These are phyloP conservation scores for Hipparchia semele DNA, from an alignment of 2,888 invertebrate species.

Conservation along the genomic window DNA sequence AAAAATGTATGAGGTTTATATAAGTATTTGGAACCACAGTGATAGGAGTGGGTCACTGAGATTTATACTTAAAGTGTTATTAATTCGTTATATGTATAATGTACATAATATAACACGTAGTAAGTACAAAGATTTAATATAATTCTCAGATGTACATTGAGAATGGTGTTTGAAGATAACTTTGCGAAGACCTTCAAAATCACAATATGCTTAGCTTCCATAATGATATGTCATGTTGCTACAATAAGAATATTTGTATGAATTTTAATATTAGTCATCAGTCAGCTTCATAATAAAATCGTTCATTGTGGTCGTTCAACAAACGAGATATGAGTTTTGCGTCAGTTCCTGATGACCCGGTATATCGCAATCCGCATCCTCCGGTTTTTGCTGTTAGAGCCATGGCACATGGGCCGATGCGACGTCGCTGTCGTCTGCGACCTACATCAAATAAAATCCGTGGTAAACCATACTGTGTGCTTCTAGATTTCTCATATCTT, in stretches of 20 bases:
- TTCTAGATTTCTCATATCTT: too few species aligned
- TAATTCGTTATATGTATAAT: background rate
- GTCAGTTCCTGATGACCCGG: conserved; percentile 36
- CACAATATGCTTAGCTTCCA: background rate
- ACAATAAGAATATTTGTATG: background rate
- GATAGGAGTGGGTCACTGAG: too few species aligned
- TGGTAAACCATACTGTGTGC: too few species aligned
- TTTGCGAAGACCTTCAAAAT: background rate
- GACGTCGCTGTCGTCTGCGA: background rate
- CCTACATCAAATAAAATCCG: too few species aligned
- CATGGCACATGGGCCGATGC: background rate
- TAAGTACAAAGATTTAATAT: background rate
- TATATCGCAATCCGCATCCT: conserved; percentile 7
- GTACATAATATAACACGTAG: background rate
- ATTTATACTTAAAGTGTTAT: background rate
- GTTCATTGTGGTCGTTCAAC: conserved; percentile 22
- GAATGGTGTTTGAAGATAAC: background rate
- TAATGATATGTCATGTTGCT: background rate
- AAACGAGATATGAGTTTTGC: conserved; percentile 41
- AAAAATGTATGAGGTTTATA: too few species aligned
- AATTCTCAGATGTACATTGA: background rate
- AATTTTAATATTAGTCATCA: conserved; percentile 23
- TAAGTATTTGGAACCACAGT: too few species aligned
- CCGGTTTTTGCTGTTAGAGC: background rate
- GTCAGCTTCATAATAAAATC: conserved; percentile 17